Base-by-base conservation (phyloP, 2,797 vertebrate genomes). In the Pogonophryne albipinna region DNA sequence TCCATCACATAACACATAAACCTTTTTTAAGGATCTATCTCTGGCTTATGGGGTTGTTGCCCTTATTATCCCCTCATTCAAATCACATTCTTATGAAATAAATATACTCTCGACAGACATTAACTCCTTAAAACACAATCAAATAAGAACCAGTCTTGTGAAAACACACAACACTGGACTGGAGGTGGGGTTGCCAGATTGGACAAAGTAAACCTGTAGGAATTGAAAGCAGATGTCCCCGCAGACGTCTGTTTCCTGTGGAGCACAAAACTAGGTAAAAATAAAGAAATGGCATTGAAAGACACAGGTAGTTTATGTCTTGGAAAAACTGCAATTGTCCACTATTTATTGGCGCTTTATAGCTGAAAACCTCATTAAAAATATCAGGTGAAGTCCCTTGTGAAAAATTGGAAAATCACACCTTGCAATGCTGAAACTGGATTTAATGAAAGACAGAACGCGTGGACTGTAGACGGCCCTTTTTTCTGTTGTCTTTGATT, bases 171-270 rank as follows among this genome's bases (percentile, higher is more conserved):
- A 69, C 82, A 42, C 34, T 23, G 66, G 57, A 66, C 50, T 63
- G 66, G 69, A 76, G 78, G 85, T 86, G 66, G 64, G 71, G 78
- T 88, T 88, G 76, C 79, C 76, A 82, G 80, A 76, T 71, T 63
- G 81, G 74, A 83, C 81, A 77, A 71, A 87, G 79, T 77, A 85
- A 89, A 91, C 87, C 73, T 77, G 78, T 41, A 46, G 9, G 74
- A 92, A 94, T 92, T 90, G 79, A 86, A 93, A 93, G 89, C 93
- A 93, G 91, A 93, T 93, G 93, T 88, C 59, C 17, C 31, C 7
- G 34, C 64, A 78, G 89, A 87, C 74, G 84, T 79, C 78, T 85
- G 85, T 89, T 87, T 92, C 86, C 86, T 89, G 78, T 85, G 74
- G 74, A 81, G 86, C 72, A 52, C 53, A 38, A 58, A 74, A 76